Conservation (phyloP, 2,797 vertebrate species). For the Artibeus lituratus region DNA sequence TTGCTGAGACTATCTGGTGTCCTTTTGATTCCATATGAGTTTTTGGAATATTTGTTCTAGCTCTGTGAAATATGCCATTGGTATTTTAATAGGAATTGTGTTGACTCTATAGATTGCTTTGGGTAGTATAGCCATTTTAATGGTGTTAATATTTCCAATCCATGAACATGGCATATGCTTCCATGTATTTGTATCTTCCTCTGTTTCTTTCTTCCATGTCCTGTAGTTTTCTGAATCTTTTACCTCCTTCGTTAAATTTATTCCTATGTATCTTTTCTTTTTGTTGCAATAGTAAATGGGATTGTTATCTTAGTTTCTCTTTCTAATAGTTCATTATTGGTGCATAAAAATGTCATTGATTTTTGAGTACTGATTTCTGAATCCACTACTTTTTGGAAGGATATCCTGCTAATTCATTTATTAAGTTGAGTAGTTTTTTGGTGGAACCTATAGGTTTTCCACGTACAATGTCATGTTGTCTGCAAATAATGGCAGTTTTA, state of each 20-base stretch:
- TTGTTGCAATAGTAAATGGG: background rate
- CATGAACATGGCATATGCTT: background rate
- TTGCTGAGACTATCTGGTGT: background rate
- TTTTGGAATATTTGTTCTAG: background rate
- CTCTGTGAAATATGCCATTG: background rate
- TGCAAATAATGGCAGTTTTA: background rate
- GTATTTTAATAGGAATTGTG: background rate
- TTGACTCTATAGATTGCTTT: background rate
- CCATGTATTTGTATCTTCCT: background rate
- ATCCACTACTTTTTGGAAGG: background rate
- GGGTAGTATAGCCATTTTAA: background rate
- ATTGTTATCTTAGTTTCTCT: background rate
- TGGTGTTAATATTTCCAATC: background rate
- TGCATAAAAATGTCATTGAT: background rate
- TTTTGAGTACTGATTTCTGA: background rate
- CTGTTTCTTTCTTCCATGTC: background rate
- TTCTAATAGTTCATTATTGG: background rate
- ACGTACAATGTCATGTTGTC: background rate
- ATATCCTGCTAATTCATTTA: background rate
- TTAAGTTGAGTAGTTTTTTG: background rate
- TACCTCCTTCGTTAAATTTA: background rate
- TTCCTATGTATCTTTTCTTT: background rate
- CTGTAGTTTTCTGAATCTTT: background rate
- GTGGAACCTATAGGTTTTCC: background rate
- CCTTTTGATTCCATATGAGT: background rate